Evolutionary conservation across 2,888 invertebrate species (phyloP).

Genomic region (Orthosia cruda): DNA sequence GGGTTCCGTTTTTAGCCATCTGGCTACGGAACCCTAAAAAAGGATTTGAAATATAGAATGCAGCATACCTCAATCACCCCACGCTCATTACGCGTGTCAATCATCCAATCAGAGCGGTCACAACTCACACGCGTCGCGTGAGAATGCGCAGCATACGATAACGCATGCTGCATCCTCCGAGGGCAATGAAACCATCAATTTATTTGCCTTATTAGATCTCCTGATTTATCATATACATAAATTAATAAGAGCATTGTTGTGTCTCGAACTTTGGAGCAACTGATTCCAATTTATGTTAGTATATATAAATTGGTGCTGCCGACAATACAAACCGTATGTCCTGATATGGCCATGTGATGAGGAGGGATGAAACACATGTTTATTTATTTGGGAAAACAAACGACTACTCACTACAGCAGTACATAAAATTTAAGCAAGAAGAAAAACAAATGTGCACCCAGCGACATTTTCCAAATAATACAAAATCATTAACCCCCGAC

Average conservation of each 20-base stretch:
- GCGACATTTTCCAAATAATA: no score
- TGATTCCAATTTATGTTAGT: slow-evolving; percentile 40
- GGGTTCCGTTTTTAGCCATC: no score
- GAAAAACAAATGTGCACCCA: no score
- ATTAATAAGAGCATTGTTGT: slow-evolving; percentile 54
- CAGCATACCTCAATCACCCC: slow-evolving; percentile 65
- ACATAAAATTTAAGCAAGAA: no score
- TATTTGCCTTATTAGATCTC: slow-evolving; percentile 69
- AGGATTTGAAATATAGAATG: slow-evolving; percentile 25
- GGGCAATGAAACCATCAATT: slow-evolving; percentile 82
- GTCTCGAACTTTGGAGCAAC: slow-evolving; percentile 30
- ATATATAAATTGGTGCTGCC: no score
- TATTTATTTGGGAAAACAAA: no score
- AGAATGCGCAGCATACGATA: slow-evolving; percentile 76
- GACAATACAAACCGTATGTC: no score
- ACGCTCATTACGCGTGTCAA: slow-evolving; percentile 77
- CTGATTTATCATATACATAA: slow-evolving; percentile 70
- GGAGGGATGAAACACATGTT: no score
- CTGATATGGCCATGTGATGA: no score
- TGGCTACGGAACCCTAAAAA: no score
- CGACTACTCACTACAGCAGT: no score
- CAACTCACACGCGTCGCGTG: slow-evolving; percentile 80
- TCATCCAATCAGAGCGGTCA: slow-evolving; percentile 84
- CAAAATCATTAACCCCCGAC: no score
- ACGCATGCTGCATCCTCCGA: slow-evolving; percentile 79